phyloP scores from a whole-genome alignment of 1,140 invertebrate genomes.

The Cecropterus lyciades region DNA sequence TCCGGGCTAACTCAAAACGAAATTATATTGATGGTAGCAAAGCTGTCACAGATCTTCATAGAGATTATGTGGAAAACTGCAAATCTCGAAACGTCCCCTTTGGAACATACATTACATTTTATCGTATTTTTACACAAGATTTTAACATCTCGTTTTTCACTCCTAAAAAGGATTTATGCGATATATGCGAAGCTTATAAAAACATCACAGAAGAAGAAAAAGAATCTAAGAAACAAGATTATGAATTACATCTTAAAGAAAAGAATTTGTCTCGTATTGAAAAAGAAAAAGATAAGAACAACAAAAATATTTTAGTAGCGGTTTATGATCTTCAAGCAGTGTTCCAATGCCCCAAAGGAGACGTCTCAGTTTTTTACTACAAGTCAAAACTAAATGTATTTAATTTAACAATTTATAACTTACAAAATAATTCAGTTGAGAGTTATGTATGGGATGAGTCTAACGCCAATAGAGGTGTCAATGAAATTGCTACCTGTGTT shows the following conservation, averaged over 20 bases:
- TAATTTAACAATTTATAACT: conserved; percentile 42
- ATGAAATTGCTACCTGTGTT: conserved; percentile 40
- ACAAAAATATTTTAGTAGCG: conserved; percentile 30
- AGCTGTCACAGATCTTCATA: too few species aligned
- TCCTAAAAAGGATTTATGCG: conserved; percentile 32
- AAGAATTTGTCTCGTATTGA: conserved; percentile 38
- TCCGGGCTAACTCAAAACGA: conserved; percentile 37
- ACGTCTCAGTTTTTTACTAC: conserved; percentile 46
- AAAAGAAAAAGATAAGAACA: conserved; percentile 43
- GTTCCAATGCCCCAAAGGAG: conserved; percentile 46
- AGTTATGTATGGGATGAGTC: conserved; percentile 43
- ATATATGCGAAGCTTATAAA: conserved; percentile 33
- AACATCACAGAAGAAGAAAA: conserved; percentile 37
- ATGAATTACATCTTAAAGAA: conserved; percentile 38
- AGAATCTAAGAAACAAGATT: conserved; percentile 32
- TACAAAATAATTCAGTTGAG: conserved; percentile 39
- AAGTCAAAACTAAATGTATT: conserved; percentile 44
- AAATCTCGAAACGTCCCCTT: conserved; percentile 20
- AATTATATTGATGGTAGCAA: conserved; percentile 38
- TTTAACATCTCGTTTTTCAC: conserved; percentile 33
- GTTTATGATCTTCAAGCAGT: conserved; percentile 48
- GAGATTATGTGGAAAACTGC: too few species aligned
- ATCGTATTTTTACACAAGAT: conserved; percentile 35
- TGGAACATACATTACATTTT: conserved; percentile 28
- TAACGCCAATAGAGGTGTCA: too few species aligned